A percentile compares a stretch with the other conserved stretches of the same genome.
These are phyloP conservation scores for Euproctis similis DNA, from an alignment of 2,888 invertebrate genomes.

Conservation along the genomic window DNA sequence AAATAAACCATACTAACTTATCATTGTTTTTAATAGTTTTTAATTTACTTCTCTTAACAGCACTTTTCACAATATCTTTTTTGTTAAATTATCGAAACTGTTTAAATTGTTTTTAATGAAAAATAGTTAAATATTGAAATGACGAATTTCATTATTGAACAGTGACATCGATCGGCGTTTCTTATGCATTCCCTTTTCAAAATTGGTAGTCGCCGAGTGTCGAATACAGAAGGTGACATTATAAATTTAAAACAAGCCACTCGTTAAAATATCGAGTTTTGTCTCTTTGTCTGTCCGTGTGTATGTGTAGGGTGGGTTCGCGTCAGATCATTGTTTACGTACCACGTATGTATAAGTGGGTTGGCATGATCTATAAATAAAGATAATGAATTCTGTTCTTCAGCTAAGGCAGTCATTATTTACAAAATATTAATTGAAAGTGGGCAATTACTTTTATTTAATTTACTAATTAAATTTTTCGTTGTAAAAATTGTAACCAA, in stretches of 20 bases:
- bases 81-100: too few species aligned
- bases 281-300: constrained; percentile 26
- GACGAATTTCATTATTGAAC: constrained; percentile 8
- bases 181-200: constrained; percentile 35
- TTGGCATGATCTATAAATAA: constrained; percentile 6
- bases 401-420: too few species aligned
- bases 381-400: constrained; percentile 6
- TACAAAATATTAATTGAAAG: too few species aligned
- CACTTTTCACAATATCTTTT: too few species aligned
- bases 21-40: too few species aligned
- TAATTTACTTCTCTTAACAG: too few species aligned
- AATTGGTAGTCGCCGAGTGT: constrained; percentile 54
- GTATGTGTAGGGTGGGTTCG: constrained; percentile 24
- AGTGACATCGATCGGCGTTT: constrained; percentile 19
- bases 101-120: too few species aligned
- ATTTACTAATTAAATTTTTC: too few species aligned
- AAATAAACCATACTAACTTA: too few species aligned
- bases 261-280: constrained; percentile 64
- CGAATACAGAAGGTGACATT: constrained; percentile 65
- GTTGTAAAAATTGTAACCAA: too few species aligned
- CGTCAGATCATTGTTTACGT: constrained; percentile 14
- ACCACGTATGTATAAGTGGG: constrained; percentile 11
- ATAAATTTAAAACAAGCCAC: constrained; percentile 64
- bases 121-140: too few species aligned
- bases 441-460: too few species aligned